A percentile compares a stretch with the other conserved stretches of the same genome.
These are phyloP conservation scores for Theropithecus gelada DNA, from an alignment of 2,113 vertebrate genomes.

Conservation along the genomic window DNA sequence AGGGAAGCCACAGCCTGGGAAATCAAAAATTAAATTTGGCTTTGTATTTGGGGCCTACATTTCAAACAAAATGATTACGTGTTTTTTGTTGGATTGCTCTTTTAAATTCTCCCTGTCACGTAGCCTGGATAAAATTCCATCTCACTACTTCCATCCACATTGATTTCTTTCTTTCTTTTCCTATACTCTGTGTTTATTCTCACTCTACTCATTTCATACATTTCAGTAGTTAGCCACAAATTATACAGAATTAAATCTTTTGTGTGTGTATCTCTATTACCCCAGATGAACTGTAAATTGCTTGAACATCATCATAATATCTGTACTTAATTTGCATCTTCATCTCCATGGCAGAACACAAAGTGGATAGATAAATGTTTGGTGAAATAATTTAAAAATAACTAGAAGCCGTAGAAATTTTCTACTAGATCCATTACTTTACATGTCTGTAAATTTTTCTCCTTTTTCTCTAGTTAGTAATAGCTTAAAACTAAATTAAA, in stretches of 20 bases:
- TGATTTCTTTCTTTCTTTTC: background rate
- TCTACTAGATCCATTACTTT: background rate
- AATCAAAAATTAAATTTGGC: background rate
- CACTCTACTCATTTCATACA: background rate
- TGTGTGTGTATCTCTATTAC: background rate
- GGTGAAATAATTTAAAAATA: constrained; percentile 15
- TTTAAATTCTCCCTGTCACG: background rate
- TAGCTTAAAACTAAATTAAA: background rate
- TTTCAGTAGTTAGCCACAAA: background rate
- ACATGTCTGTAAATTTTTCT: background rate
- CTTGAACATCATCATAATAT: too few species aligned
- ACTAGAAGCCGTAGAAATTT: background rate
- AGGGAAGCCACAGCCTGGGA: background rate
- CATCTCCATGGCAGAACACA: background rate
- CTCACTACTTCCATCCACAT: background rate
- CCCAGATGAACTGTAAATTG: background rate
- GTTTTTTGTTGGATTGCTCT: background rate
- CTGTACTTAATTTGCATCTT: background rate
- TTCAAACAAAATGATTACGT: background rate
- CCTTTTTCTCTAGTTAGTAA: background rate
- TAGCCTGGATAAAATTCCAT: background rate
- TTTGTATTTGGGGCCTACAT: background rate
- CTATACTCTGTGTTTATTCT: background rate
- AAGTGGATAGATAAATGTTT: background rate
- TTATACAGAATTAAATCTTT: background rate